phyloP scores from a whole-genome alignment of 2,888 invertebrate species.

The Scelioninae gen. 1 region DNA sequence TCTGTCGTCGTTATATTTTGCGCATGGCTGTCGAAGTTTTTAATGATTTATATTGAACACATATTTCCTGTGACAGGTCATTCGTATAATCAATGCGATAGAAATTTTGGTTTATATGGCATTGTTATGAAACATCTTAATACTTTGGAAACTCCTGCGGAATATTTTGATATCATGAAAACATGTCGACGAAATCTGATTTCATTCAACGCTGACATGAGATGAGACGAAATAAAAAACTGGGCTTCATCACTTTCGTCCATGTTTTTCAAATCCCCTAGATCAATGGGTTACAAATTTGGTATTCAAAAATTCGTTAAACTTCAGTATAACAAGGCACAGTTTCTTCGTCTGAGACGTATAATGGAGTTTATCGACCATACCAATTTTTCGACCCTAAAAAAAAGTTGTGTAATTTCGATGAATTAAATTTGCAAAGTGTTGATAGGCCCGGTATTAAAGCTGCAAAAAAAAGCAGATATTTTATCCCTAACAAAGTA shows the following conservation, averaged over 20 bases:
- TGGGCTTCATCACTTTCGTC: too few species aligned
- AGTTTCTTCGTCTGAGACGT: slow-evolving; percentile 21
- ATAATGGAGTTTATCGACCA: slow-evolving; percentile 22
- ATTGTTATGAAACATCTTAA: too few species aligned
- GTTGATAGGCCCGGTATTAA: too few species aligned
- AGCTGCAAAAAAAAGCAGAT: too few species aligned
- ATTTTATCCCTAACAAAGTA: too few species aligned
- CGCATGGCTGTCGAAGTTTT: slow-evolving; percentile 27
- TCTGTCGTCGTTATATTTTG: slow-evolving; percentile 34
- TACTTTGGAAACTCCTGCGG: too few species aligned
- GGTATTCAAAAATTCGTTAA: slow-evolving; percentile 31
- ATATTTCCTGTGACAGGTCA: slow-evolving; percentile 56
- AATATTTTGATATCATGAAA: slow-evolving; percentile 9
- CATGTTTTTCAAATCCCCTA: too few species aligned
- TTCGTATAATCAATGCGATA: too few species aligned
- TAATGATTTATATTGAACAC: slow-evolving; percentile 38
- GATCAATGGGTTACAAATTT: slow-evolving; percentile 1
- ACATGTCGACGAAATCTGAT: not conserved
- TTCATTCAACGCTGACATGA: not conserved
- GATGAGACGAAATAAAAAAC: too few species aligned
- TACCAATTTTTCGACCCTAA: slow-evolving; percentile 19
- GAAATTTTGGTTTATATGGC: slow-evolving; percentile 70
- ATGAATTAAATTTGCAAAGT: too few species aligned
- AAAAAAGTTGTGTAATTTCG: too few species aligned
- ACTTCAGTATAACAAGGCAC: slow-evolving; percentile 10